These are phyloP conservation scores for Notothenia rossii DNA, from an alignment of 2,113 vertebrate species.

Conservation along the genomic window DNA sequence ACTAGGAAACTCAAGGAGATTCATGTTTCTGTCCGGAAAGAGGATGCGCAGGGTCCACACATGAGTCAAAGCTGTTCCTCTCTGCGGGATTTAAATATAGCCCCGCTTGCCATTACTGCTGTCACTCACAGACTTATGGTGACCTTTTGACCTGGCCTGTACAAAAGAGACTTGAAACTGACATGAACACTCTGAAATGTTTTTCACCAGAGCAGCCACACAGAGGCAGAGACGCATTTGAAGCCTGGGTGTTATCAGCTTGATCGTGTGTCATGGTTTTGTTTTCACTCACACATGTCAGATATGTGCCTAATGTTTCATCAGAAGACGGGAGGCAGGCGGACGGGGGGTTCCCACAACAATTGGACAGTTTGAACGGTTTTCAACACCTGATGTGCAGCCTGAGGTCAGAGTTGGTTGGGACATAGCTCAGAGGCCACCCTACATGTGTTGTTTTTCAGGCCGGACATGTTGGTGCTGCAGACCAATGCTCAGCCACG, in stretches of 20 bases:
- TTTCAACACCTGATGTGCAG: conserved; percentile 50
- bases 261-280: background rate
- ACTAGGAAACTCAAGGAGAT: conserved; percentile 22
- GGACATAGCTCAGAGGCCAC: conserved; percentile 40
- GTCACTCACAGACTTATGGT: conserved; percentile 66
- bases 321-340: background rate
- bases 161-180: conserved; percentile 65
- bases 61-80: conserved; percentile 70
- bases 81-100: conserved; percentile 75
- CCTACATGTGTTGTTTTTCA: conserved; percentile 33
- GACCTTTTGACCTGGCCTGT: conserved; percentile 67
- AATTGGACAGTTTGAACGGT: conserved; percentile 34
- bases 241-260: conserved; percentile 1
- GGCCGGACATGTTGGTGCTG: conserved; percentile 34
- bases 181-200: conserved; percentile 50
- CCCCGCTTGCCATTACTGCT: conserved; percentile 60
- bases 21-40: conserved; percentile 47
- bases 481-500: conserved; percentile 44
- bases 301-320: conserved; percentile 11
- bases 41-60: conserved; percentile 43
- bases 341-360: conserved; percentile 35
- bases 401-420: conserved; percentile 53
- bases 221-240: conserved; percentile 5
- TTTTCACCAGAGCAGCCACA: conserved; percentile 39
- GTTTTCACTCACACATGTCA: conserved; percentile 12